Conservation (phyloP, 2,888 invertebrate species). For the Agrilus biguttatus region DNA sequence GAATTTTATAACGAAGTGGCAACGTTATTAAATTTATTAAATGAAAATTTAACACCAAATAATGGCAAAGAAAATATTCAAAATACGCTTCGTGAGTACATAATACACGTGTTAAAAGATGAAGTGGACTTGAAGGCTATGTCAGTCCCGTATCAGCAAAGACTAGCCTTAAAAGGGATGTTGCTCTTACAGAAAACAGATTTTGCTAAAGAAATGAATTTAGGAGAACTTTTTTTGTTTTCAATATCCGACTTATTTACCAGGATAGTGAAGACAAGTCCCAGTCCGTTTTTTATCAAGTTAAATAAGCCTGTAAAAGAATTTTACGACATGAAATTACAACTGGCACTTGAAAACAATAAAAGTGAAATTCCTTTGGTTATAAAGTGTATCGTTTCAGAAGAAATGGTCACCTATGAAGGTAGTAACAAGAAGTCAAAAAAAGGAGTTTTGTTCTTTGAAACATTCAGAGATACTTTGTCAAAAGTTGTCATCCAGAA, state of each 20-base stretch:
- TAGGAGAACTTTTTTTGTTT: slow-evolving; percentile 7
- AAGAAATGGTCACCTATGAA: slow-evolving; percentile 12
- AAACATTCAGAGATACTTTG: slow-evolving; percentile 17
- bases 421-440: slow-evolving; percentile 13
- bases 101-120: slow-evolving; percentile 8
- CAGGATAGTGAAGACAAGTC: slow-evolving; percentile 5
- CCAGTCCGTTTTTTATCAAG: slow-evolving; percentile 3
- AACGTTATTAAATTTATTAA: slow-evolving; percentile 9
- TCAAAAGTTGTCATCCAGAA: slow-evolving; percentile 15
- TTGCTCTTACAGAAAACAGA: slow-evolving; percentile 12
- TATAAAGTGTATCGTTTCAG: background rate
- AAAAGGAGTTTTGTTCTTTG: slow-evolving; percentile 19
- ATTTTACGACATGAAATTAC: slow-evolving; percentile 10
- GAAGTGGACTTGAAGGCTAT: slow-evolving; percentile 13
- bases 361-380: slow-evolving; percentile 9
- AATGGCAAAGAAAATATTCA: background rate
- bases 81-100: slow-evolving; percentile 7
- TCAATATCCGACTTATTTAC: slow-evolving; percentile 5
- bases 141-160: slow-evolving; percentile 15
- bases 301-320: slow-evolving; percentile 8
- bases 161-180: slow-evolving; percentile 19
- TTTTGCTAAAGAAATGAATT: slow-evolving; percentile 12
- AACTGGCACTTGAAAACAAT: slow-evolving; percentile 16
- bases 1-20: slow-evolving; percentile 5
- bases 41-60: background rate